Conservation (phyloP, 2,113 vertebrate species). For the Peromyscus polionotus region DNA sequence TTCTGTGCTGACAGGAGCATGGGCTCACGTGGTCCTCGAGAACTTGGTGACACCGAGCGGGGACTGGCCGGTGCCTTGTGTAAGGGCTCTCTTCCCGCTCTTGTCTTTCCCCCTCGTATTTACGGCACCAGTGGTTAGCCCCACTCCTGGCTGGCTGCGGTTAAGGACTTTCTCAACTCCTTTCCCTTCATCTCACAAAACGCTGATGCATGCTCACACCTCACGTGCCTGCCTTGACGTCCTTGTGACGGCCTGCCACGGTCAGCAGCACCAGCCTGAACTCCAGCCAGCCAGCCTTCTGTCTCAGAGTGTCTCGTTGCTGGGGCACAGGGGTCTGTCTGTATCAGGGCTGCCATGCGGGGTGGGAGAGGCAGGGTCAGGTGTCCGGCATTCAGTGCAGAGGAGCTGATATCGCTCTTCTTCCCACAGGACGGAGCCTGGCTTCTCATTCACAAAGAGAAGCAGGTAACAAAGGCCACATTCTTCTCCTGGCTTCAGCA, state of each 20-base stretch:
- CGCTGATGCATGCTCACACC: rapidly evolving
- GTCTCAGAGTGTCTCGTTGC: not conserved
- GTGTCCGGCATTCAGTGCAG: not conserved
- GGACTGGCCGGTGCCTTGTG: rapidly evolving
- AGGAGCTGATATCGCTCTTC: not conserved
- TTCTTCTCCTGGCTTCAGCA: not conserved
- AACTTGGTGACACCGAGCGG: not conserved
- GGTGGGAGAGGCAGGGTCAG: not conserved
- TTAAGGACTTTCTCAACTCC: rapidly evolving
- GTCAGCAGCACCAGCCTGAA: rapidly evolving
- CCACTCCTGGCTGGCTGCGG: no score
- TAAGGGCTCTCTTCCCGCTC: no score
- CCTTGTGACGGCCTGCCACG: rapidly evolving
- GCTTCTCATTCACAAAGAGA: not conserved
- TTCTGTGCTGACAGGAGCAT: not conserved
- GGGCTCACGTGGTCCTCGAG: not conserved
- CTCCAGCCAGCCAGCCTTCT: rapidly evolving
- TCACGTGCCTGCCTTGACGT: rapidly evolving
- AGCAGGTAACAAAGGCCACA: not conserved
- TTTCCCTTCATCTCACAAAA: not conserved
- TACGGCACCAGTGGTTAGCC: not conserved
- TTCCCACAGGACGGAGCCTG: not conserved
- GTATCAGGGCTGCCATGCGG: not conserved
- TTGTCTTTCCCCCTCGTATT: not conserved
- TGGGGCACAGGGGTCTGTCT: not conserved